phyloP scores from a whole-genome alignment of 2,888 invertebrate species.

The Invenusta paracnida region DNA sequence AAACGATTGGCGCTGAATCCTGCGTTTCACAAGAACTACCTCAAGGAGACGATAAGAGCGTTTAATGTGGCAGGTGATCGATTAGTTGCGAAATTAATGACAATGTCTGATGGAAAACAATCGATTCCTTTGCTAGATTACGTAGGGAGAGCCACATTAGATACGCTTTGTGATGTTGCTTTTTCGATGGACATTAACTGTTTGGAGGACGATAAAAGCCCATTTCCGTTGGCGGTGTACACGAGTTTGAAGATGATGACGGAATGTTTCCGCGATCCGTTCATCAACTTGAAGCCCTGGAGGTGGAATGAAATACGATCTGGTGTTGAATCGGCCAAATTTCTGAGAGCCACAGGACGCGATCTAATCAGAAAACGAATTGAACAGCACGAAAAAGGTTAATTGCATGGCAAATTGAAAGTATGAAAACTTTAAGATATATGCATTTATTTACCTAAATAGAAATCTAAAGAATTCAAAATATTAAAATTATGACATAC shows the following conservation, averaged over 20 bases:
- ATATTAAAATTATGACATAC: too few species aligned
- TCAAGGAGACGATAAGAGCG: too few species aligned
- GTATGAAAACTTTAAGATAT: too few species aligned
- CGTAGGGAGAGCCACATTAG: too few species aligned
- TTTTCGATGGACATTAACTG: neutral
- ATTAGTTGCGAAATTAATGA: too few species aligned
- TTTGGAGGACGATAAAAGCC: neutral
- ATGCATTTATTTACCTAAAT: too few species aligned
- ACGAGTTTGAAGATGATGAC: neutral
- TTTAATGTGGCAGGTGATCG: too few species aligned
- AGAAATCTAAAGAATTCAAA: too few species aligned
- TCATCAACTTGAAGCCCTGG: neutral
- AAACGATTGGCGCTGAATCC: neutral
- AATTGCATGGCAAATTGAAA: too few species aligned
- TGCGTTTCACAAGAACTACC: neutral
- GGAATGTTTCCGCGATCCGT: neutral
- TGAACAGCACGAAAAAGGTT: too few species aligned
- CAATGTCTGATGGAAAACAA: too few species aligned
- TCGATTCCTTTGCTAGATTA: too few species aligned
- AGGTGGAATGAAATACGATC: neutral
- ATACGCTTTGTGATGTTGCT: neutral
- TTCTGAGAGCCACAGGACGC: neutral
- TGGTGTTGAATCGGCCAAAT: neutral
- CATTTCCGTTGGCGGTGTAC: neutral
- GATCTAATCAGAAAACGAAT: neutral